Conservation (phyloP, 92 coral and sea anemone species). For the Parazoanthus atlanticus region DNA sequence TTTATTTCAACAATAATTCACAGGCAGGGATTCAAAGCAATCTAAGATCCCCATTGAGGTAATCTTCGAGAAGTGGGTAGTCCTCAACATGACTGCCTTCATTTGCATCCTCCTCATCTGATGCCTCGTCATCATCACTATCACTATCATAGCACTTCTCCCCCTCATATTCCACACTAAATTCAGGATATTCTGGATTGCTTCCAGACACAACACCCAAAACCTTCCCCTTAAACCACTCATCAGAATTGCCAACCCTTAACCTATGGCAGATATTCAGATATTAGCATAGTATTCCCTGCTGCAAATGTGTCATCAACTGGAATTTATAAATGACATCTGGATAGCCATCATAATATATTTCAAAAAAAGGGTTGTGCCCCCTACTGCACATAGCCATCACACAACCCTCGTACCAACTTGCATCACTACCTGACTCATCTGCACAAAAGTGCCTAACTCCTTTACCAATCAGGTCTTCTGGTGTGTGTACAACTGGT, state of each 20-base stretch:
- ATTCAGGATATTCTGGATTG: slow-evolving; percentile 16
- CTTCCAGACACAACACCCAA: slow-evolving; percentile 7
- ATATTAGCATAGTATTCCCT: neutral
- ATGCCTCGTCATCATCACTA: neutral
- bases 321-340: neutral
- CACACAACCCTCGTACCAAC: slow-evolving; percentile 45
- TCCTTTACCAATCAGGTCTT: slow-evolving; percentile 35
- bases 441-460: slow-evolving; percentile 15
- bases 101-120: neutral
- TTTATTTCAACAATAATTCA: neutral
- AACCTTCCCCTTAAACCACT: slow-evolving; percentile 35
- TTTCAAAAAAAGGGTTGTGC: slow-evolving; percentile 18
- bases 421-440: slow-evolving; percentile 14
- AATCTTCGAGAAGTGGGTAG: slow-evolving; percentile 27
- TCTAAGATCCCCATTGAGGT: slow-evolving; percentile 14
- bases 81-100: slow-evolving; percentile 25
- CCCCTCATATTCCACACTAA: slow-evolving; percentile 25
- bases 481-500: slow-evolving; percentile 27
- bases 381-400: slow-evolving; percentile 20
- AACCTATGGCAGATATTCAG: slow-evolving; percentile 6
- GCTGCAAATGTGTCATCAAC: slow-evolving; percentile 18
- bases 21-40: neutral
- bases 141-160: neutral
- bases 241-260: slow-evolving; percentile 1
- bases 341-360: slow-evolving; percentile 22